A percentile compares a stretch with the other conserved stretches of the same genome.
Conservation (phyloP, 1,140 invertebrate species). For the Neotoxoptera formosana region DNA sequence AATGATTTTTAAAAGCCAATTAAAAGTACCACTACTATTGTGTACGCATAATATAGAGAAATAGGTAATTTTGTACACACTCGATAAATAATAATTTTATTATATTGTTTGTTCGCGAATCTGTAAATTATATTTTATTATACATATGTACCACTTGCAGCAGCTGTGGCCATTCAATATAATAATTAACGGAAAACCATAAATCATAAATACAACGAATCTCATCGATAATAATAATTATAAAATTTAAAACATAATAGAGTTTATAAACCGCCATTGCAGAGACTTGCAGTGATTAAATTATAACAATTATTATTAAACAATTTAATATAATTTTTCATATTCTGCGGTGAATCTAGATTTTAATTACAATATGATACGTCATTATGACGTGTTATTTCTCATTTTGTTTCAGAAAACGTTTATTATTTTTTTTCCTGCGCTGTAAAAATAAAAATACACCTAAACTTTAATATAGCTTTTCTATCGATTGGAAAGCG, state of each 20-base stretch:
- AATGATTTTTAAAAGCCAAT: neutral
- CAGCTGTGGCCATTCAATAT: neutral
- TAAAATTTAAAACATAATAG: neutral
- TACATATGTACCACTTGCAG: neutral
- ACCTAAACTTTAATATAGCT: neutral
- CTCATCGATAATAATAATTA: neutral
- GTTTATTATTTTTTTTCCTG: neutral
- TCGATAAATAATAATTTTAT: neutral
- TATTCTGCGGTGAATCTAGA: neutral
- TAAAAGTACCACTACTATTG: neutral
- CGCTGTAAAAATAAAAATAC: neutral
- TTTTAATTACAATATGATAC: neutral
- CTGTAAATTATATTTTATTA: neutral
- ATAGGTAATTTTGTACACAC: neutral
- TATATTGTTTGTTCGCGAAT: neutral
- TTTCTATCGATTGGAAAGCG: neutral
- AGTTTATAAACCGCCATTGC: neutral
- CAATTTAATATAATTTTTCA: neutral
- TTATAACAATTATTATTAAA: neutral
- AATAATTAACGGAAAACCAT: neutral
- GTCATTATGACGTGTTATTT: neutral
- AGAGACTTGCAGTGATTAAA: neutral
- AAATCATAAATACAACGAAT: neutral
- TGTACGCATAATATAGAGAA: neutral
- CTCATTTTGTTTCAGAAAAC: constrained; percentile 8